Conservation (phyloP, 92 coral and sea anemone genomes). For the Porites evermanni region DNA sequence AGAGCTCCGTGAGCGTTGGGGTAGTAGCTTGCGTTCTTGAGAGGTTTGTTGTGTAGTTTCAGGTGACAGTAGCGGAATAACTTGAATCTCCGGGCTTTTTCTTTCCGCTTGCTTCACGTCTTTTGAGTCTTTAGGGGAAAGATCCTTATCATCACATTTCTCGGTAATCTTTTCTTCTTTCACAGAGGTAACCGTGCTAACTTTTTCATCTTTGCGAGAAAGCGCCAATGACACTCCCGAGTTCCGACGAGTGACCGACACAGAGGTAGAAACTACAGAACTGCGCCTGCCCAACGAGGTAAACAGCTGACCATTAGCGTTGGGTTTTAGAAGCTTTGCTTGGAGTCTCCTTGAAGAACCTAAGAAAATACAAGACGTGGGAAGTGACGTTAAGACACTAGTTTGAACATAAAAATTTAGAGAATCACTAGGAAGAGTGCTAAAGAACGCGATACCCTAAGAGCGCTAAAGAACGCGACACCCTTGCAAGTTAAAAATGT, state of each 20-base stretch:
- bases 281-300: constrained; percentile 55
- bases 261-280: constrained; percentile 59
- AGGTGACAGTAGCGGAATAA: constrained; percentile 57
- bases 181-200: constrained; percentile 8
- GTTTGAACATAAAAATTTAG: too few species aligned
- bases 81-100: constrained; percentile 75
- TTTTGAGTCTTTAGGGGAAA: neutral
- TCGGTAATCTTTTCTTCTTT: constrained; percentile 8
- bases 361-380: neutral
- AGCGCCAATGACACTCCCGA: constrained; percentile 44
- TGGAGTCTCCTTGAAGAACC: constrained; percentile 46
- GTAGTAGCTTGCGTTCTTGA: constrained; percentile 60
- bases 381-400: neutral
- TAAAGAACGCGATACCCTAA: neutral
- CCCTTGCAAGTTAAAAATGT: too few species aligned
- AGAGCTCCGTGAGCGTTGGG: constrained; percentile 60
- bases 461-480: neutral
- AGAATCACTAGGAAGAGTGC: too few species aligned
- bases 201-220: constrained; percentile 65
- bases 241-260: constrained; percentile 51
- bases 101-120: constrained; percentile 9
- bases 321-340: constrained; percentile 50
- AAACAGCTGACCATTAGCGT: constrained; percentile 52
- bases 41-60: constrained; percentile 8
- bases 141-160: constrained; percentile 14